Evolutionary conservation across 2,888 invertebrate genomes (phyloP).

Genomic region (Autographa gamma): DNA sequence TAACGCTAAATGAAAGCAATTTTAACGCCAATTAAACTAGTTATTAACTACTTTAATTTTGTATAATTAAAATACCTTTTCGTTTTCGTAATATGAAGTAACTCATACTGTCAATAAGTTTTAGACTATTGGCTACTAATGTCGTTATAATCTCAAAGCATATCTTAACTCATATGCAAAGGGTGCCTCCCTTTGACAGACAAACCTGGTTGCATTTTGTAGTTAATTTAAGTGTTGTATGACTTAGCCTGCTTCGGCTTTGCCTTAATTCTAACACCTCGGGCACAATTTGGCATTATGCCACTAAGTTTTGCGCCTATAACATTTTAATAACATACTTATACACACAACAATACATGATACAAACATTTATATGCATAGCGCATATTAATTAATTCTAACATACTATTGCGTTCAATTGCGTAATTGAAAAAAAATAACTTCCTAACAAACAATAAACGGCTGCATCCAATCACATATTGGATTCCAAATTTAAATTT

Average conservation of each 20-base stretch:
- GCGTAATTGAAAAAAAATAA: slow-evolving; percentile 6
- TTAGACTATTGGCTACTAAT: no score
- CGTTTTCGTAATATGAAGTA: no score
- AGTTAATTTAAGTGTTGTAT: neutral
- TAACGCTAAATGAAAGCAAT: neutral
- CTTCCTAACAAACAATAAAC: neutral
- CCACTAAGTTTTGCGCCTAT: slow-evolving; percentile 5
- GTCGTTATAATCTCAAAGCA: no score
- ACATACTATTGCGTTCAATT: neutral
- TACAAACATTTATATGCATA: slow-evolving; percentile 5
- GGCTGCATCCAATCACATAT: slow-evolving; percentile 13
- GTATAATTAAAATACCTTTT: neutral
- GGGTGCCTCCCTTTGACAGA: neutral
- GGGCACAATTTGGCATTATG: neutral
- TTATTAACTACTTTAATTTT: neutral
- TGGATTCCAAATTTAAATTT: slow-evolving; percentile 22
- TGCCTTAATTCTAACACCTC: neutral
- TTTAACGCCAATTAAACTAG: slow-evolving; percentile 3
- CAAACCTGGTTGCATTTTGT: neutral
- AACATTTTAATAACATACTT: neutral
- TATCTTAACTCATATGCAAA: no score
- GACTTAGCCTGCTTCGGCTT: neutral
- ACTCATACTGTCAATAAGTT: no score
- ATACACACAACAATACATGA: neutral
- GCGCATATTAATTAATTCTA: neutral